Evolutionary conservation across 2,797 vertebrate species (phyloP), one percentile per base, ranked within the genome.

Genomic region (Bradypodion ventrale): DNA sequence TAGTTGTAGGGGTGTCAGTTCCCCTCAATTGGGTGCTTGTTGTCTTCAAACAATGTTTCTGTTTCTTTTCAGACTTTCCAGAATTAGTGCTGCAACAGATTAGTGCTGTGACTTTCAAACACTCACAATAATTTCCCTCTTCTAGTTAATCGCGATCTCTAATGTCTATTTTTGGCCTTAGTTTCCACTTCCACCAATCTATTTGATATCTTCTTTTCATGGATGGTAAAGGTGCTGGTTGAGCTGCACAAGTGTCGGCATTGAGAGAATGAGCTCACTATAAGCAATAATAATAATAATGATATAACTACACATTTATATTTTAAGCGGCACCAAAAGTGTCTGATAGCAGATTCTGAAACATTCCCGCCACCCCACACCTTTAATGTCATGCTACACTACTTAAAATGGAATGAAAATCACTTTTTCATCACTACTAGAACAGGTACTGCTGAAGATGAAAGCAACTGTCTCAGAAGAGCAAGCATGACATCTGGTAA

Each of bases 401-500:
- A 90, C 85, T 90, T 89, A 91, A 89, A 94, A 92, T 27, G 84
- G 88, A 87, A 92, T 93, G 88, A 75, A 78, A 87, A 92, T 93
- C 85, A 94, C 88, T 89, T 90, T 93, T 92, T 91, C 87, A 52
- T 87, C 88, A 86, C 88, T 89, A 78, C 91, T 90, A 93, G 75
- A 92, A 77, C 87, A 92, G 86, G 86, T 94, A 92, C 85, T 83
- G 92, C 79, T 84, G 82, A 72, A 93, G 94, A 94, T 93, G 87
- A 94, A 95, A 95, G 94, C 80, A 90, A 89, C 88, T 88, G 91
- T 92, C 93, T 95, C 87, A 70, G 85, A 92, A 92, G 85, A 93
- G 89, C 92, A 90, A 91, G 92, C 88, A 90, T 91, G 94, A 91
- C 93, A 94, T 92, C 90, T 95, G 94, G 87, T 92, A 93, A 42